These are phyloP conservation scores for Aphrophora alni DNA, from an alignment of 2,888 invertebrate species.

Conservation along the genomic window DNA sequence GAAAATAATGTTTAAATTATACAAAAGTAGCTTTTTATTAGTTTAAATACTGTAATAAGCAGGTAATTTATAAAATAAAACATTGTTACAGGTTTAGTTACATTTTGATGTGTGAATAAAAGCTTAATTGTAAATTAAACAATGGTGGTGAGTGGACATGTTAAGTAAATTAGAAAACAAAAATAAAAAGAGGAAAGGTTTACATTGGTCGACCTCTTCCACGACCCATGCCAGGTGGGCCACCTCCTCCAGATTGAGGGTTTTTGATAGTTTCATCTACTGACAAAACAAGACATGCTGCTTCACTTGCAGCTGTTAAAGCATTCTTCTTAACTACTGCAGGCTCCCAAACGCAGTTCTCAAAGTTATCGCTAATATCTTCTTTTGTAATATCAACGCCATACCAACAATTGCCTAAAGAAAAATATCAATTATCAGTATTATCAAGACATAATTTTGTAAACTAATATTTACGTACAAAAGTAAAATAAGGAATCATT, in stretches of 20 bases:
- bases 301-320: constrained; percentile 93
- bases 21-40: neutral
- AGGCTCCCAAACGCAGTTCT: constrained; percentile 97
- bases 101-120: neutral
- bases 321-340: constrained; percentile 97
- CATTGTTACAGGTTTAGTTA: neutral
- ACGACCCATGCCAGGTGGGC: constrained; percentile 64
- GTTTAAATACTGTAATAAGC: neutral
- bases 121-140: too few relatives aligned
- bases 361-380: constrained; percentile 93
- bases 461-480: too few relatives aligned
- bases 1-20: neutral
- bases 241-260: constrained; percentile 68
- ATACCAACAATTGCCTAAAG: constrained; percentile 81
- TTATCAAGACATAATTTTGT: neutral
- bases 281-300: constrained; percentile 93
- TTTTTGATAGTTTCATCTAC: constrained; percentile 99
- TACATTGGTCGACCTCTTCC: constrained; percentile 55
- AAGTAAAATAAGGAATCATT: too few relatives aligned
- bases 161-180: neutral
- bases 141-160: neutral
- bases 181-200: neutral
- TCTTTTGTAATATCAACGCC: constrained; percentile 96
- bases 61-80: neutral
- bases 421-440: constrained; percentile 2